Evolutionary conservation across 2,113 vertebrate genomes (phyloP).

Genomic region (Promerops cafer): DNA sequence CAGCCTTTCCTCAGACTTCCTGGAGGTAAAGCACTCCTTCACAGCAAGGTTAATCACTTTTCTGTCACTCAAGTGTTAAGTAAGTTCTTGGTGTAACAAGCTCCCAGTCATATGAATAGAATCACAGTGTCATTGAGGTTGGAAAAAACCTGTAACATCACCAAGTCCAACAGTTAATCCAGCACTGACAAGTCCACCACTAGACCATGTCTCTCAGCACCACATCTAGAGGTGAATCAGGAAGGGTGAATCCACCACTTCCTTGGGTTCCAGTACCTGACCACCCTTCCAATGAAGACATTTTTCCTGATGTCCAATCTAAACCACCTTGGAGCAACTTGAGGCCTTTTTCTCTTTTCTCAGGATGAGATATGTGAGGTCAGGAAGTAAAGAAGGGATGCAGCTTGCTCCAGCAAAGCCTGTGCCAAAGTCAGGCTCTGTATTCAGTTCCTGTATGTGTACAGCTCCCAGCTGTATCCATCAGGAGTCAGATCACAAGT

Average conservation of each 20-base stretch:
- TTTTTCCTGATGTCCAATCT: rapidly evolving
- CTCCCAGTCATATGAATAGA: not conserved
- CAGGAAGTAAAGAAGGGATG: not conserved
- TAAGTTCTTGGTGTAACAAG: not conserved
- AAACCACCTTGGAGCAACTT: not conserved
- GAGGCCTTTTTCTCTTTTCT: not conserved
- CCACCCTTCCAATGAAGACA: not conserved
- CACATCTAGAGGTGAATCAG: not conserved
- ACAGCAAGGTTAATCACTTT: not conserved
- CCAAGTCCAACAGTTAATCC: not conserved
- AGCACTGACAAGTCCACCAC: not conserved
- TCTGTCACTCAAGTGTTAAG: not conserved
- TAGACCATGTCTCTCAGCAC: not conserved
- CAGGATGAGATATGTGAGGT: not conserved
- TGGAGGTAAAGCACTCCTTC: not conserved
- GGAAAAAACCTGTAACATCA: not conserved
- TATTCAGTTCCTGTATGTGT: not conserved
- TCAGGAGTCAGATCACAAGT: not conserved
- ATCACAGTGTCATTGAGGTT: not conserved
- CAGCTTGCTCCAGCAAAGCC: not conserved
- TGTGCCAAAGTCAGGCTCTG: not conserved
- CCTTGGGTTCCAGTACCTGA: not conserved
- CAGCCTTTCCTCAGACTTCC: not conserved
- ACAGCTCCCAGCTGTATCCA: not conserved
- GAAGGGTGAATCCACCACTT: not conserved